A percentile compares a stretch with the other conserved stretches of the same genome.
These are phyloP conservation scores for Ceratitis capitata DNA, from an alignment of 1,140 invertebrate genomes.

Conservation along the genomic window DNA sequence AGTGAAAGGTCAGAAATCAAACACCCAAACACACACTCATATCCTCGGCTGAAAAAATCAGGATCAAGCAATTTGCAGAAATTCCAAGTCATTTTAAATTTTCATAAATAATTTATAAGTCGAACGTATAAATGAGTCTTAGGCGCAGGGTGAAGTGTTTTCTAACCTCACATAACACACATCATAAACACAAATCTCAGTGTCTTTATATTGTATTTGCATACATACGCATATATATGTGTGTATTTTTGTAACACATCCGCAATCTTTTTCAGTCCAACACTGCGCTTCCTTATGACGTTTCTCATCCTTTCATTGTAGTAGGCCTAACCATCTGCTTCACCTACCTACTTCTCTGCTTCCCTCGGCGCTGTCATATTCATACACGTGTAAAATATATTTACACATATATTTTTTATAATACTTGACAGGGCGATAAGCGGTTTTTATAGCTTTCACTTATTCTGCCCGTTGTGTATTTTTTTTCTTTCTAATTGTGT, in stretches of 20 bases:
- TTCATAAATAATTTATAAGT: constrained; percentile 26
- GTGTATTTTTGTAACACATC: background rate
- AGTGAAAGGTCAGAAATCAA: background rate
- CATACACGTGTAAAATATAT: background rate
- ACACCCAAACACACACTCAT: no score
- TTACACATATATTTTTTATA: background rate
- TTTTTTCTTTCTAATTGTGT: no score
- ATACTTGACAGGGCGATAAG: background rate
- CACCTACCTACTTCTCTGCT: background rate
- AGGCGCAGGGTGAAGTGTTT: background rate
- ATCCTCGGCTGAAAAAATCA: background rate
- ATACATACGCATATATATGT: background rate
- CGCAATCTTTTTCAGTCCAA: background rate
- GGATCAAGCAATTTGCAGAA: background rate
- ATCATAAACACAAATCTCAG: no score
- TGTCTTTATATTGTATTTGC: no score
- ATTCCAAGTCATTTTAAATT: constrained; percentile 2
- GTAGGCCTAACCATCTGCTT: background rate
- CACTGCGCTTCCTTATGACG: no score
- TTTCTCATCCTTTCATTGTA: no score
- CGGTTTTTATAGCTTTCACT: background rate
- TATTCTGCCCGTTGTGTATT: no score
- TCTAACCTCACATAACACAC: background rate
- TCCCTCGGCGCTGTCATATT: background rate
- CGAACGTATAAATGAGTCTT: background rate